Conservation (phyloP, 2,113 vertebrate species). For the Brienomyrus brachyistius region DNA sequence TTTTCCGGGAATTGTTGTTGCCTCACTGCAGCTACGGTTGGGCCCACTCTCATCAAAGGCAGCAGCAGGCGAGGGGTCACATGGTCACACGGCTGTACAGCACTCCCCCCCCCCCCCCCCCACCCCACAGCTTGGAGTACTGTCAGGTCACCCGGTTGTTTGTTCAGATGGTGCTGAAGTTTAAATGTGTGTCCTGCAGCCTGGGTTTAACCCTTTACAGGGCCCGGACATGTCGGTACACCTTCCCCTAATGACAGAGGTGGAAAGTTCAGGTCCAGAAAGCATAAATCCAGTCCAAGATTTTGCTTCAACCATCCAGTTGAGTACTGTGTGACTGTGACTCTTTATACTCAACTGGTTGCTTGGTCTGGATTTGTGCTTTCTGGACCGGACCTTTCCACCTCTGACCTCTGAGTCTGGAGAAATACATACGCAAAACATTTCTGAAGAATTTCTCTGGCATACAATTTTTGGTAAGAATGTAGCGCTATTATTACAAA, state of each 20-base stretch:
- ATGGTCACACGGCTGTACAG: conserved; percentile 47
- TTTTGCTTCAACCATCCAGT: not conserved
- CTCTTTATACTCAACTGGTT: not conserved
- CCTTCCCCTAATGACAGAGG: not conserved
- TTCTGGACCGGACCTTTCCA: not conserved
- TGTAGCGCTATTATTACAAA: not conserved
- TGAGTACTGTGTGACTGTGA: not conserved
- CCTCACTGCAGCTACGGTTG: conserved; percentile 28
- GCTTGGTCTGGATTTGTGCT: not conserved
- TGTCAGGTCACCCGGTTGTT: conserved; percentile 65
- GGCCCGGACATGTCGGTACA: not conserved
- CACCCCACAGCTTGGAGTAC: conserved; percentile 34
- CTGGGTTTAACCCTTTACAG: conserved; percentile 53
- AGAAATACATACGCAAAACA: not conserved
- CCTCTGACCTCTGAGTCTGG: not conserved
- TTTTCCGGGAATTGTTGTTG: conserved; percentile 66
- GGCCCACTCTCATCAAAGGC: conserved; percentile 36
- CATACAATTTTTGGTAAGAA: not conserved
- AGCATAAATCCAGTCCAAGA: not conserved
- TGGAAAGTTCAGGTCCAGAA: not conserved
- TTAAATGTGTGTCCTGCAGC: conserved; percentile 57
- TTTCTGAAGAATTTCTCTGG: not conserved
- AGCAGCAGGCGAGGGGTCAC: conserved; percentile 41
- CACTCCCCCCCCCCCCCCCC: conserved; percentile 19
- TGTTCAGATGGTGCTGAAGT: conserved; percentile 67